These are phyloP conservation scores for Furcifer pardalis DNA, from an alignment of 2,797 vertebrate genomes.

Conservation along the genomic window DNA sequence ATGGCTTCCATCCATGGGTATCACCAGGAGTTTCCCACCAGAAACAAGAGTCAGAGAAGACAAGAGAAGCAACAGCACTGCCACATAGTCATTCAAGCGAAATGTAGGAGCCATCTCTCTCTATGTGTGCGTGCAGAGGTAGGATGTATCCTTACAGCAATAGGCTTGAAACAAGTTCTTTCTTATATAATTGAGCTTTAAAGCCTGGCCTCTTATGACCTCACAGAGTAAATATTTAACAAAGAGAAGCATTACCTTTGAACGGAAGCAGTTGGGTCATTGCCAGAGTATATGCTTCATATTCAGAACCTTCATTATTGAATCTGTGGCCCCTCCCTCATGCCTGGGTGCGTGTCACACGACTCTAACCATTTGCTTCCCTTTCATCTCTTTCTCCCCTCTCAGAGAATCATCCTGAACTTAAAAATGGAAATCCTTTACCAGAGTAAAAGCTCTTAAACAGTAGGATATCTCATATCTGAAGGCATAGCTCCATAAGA, in stretches of 20 bases:
- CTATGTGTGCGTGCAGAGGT: rapidly evolving
- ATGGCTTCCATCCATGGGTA: conserved; percentile 85
- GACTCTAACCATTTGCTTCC: not conserved
- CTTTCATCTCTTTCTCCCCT: not conserved
- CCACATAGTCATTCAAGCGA: rapidly evolving
- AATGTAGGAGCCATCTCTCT: not conserved
- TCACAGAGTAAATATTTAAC: not conserved
- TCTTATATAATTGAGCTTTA: not conserved
- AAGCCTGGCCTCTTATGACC: not conserved
- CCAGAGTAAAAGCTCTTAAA: too few species aligned
- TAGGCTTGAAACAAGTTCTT: rapidly evolving
- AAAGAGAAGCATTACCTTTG: not conserved
- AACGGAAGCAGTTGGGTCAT: not conserved
- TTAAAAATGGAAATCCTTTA: too few species aligned
- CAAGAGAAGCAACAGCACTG: conserved; percentile 45
- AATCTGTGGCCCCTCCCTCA: too few species aligned
- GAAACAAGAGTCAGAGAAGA: not conserved
- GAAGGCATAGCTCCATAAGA: too few species aligned
- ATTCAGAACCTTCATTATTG: too few species aligned
- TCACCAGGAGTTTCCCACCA: conserved; percentile 78
- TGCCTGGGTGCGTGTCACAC: not conserved
- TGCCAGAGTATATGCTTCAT: too few species aligned
- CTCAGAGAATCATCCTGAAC: not conserved
- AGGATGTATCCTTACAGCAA: rapidly evolving
- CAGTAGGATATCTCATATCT: too few species aligned